Base-by-base conservation (phyloP, 2,888 invertebrate genomes). In the Quadroppia sp. region DNA sequence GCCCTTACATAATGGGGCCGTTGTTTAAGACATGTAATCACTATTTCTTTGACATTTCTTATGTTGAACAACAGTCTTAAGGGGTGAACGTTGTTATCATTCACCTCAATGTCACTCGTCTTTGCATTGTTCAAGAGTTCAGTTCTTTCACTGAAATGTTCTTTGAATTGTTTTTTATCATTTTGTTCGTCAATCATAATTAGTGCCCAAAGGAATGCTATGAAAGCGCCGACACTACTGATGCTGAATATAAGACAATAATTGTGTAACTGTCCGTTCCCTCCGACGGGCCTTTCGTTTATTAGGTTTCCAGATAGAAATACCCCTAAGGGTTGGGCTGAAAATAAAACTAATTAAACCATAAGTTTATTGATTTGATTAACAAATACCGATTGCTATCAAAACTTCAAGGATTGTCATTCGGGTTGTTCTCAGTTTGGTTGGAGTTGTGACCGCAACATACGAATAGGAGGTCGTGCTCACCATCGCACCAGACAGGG, bases 1-100 rank as follows among this genome's bases (percentile, higher is more conserved):
- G 20, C 32, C 40, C 64, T 17, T 1, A 36, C 64, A 20, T 36
- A 20, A 7, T n/a, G 1, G 7, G 17, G 7, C 11, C 64, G 17
- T 36, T 36, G 28, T 25, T 36, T 64, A 36, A 36, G 2, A 32
- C 32, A 64, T 7, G 64, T 64, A 30, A 20, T n/a, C 2, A 36
- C n/a, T n/a, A 64, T 64, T 2, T 64, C 64, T n/a, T n/a, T 32
- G 20, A 64, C 64, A 64, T 64, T 64, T 3, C n/a, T 32, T 20
- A 64, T n/a, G 13, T 64, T n/a, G 20, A 64, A 64, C 13, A 64
- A n/a, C 20, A 64, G 36, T 64, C 15, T 59, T 30, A 59, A 59
- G 1, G 59, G 59, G 20, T 59, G 59, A 28, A 28, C 28, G 15
- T 59, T 30, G 15, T 59, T 3, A 30, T 11, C 6, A 30, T 11